Evolutionary conservation across 2,113 vertebrate species (phyloP), one percentile per base, ranked within the genome.

Genomic region (Stictonetta naevosa): DNA sequence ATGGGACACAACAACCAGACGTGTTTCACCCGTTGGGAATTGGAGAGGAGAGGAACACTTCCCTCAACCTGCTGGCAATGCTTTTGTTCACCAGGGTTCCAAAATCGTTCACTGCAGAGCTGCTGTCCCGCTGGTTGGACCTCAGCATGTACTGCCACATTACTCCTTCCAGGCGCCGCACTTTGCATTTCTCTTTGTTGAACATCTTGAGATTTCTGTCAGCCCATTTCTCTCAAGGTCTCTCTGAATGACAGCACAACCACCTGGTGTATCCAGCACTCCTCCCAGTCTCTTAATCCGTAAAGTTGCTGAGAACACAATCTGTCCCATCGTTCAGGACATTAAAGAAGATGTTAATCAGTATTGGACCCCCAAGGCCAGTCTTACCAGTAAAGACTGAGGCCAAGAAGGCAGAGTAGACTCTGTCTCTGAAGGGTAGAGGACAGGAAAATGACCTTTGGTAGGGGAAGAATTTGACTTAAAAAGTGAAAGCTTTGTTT

Each of bases 271-370:
- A 59, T 8, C 25, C 44, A 52, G n/a, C 25, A 46, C 19, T n/a
- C 33, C 16, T 69, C 14, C 34, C 6, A 42, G 48, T 21, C 53
- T 42, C 13, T 16, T 31, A 38, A 28, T 8, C 12, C 14, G 13
- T 28, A 81, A 66, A 78, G 6, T 29, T 42, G 9, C 14, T 21
- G 33, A 38, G 44, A 12, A 15, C 29, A 9, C 26, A 13, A 7
- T 56, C 5, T 62, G 9, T 22, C 20, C 4, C 55, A 13, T 1
- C 52, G 20, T 4, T 7, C 60, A 11, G 3, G 1, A 38, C 38
- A 90, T 56, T 34, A 29, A 82, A 23, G 34, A n/a, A 53, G 36
- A 55, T 8, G 6, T 29, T n/a, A 48, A 67, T 11, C 56, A 82
- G 46, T 19, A 58, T 46, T 6, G 20, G n/a, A 16, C 12, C 53